Conservation (phyloP, 1,140 invertebrate genomes). For the Drosophila bipectinata region DNA sequence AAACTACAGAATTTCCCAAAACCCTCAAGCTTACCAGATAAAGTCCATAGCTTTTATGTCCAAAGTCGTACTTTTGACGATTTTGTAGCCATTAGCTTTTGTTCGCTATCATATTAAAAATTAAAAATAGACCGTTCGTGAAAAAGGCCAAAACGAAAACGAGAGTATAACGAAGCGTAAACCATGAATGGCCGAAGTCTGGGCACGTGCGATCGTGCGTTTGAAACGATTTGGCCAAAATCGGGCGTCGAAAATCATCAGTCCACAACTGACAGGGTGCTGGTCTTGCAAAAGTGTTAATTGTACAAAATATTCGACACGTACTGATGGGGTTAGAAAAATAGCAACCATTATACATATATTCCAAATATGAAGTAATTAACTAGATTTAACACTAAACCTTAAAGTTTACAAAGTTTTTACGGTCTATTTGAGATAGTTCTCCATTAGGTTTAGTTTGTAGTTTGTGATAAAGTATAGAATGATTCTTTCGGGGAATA, state of each 20-base stretch:
- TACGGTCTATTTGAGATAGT: background rate
- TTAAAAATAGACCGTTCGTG: conserved; percentile 33
- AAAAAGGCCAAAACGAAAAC: conserved; percentile 39
- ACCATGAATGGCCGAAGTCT: conserved; percentile 56
- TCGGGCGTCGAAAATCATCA: conserved; percentile 18
- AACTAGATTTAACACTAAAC: background rate
- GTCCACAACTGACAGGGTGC: conserved; percentile 24
- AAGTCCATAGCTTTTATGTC: background rate
- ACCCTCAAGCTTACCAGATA: background rate
- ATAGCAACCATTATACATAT: background rate
- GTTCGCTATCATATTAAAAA: conserved; percentile 3
- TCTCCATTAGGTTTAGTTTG: background rate
- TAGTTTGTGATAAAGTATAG: no score
- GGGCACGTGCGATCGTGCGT: conserved; percentile 51
- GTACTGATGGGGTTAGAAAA: background rate
- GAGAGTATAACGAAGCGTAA: conserved; percentile 44
- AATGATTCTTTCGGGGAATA: no score
- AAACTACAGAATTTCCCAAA: conserved; percentile 26
- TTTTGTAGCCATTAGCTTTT: conserved; percentile 19
- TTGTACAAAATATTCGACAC: conserved; percentile 35
- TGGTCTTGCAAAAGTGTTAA: conserved; percentile 44
- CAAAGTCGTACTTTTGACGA: background rate
- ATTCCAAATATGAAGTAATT: background rate
- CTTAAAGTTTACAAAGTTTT: background rate
- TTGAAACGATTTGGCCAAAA: conserved; percentile 49